Evolutionary conservation across 2,797 vertebrate genomes (phyloP), one percentile per base, ranked within the genome.

Genomic region (Diceros bicornis): DNA sequence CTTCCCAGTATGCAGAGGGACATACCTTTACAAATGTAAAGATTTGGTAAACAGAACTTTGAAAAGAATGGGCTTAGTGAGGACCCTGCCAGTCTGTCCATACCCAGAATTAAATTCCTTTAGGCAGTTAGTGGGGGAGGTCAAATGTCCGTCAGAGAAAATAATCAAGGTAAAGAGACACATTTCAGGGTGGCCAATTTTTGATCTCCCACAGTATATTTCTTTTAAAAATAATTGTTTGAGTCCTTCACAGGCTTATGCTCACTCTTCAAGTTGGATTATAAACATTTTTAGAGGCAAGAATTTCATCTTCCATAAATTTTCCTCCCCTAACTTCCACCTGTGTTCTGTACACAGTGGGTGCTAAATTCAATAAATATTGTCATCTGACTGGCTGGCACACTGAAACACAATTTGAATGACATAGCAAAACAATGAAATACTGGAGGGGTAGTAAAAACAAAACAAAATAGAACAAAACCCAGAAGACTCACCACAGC

Each of bases 311-410:
- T 92, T 84, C 64, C 55, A 41, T 77, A 97, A 92, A 79, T 64
- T 50, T n/a, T 89, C 44, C 55, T 83, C 61, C 79, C 20, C 55
- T 34, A 59, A 66, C 55, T 23, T 75, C 59, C 44, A 47, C 78
- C 41, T 74, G 84, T 72, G 62, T 92, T 62, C 64, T 74, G 29
- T 37, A 84, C 59, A 81, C 41, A 89, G 55, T 50, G n/a, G 55
- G 66, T 59, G 61, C n/a, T 94, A 88, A 96, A 95, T 92, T 97
- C 64, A 95, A 44, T 94, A 94, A 89, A 81, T 84, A 44, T 7
- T 96, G 2, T 83, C n/a, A 64, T 61, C 34, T 7, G 3, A 69
- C 47, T 86, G 88, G 5, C 77, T 72, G 82, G 57, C 68, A 95
- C 55, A 92, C n/a, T 68, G 84, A 92, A 79, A 77, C 84, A 92